phyloP scores from a whole-genome alignment of 2,113 vertebrate genomes.

The Cebus imitator region DNA sequence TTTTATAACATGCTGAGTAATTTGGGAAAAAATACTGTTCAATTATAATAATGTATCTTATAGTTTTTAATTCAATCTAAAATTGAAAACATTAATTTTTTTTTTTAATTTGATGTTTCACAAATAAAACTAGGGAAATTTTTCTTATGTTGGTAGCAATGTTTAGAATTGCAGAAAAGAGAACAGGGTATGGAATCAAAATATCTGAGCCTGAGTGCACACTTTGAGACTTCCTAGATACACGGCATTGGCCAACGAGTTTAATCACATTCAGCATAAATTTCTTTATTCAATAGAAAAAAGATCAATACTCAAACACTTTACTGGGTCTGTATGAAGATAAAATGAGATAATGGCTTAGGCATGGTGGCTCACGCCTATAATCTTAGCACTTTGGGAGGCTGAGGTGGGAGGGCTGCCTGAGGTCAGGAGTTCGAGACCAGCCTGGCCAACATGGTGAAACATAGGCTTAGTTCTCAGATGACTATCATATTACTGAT shows the following conservation, averaged over 20 bases:
- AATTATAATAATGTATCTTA: neutral
- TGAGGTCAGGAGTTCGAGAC: too few relatives aligned
- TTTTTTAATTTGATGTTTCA: neutral
- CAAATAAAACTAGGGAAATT: neutral
- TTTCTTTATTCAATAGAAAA: neutral
- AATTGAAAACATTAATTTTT: neutral
- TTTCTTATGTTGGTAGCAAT: neutral
- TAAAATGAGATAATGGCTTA: neutral
- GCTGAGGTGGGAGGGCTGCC: too few relatives aligned
- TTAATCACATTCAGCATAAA: neutral
- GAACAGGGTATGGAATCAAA: neutral
- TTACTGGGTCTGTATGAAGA: neutral
- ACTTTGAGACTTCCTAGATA: neutral
- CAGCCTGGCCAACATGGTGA: too few relatives aligned
- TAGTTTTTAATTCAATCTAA: conserved; percentile 17
- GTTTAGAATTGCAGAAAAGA: neutral
- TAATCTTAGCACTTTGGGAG: too few relatives aligned
- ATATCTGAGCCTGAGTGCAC: neutral
- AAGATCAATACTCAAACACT: neutral
- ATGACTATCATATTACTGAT: neutral
- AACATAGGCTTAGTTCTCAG: neutral
- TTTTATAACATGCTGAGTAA: neutral
- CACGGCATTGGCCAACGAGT: neutral
- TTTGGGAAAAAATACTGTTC: neutral
- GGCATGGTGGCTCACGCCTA: too few relatives aligned